phyloP scores from a whole-genome alignment of 2,797 vertebrate species.

The Enteromius mattozi region DNA sequence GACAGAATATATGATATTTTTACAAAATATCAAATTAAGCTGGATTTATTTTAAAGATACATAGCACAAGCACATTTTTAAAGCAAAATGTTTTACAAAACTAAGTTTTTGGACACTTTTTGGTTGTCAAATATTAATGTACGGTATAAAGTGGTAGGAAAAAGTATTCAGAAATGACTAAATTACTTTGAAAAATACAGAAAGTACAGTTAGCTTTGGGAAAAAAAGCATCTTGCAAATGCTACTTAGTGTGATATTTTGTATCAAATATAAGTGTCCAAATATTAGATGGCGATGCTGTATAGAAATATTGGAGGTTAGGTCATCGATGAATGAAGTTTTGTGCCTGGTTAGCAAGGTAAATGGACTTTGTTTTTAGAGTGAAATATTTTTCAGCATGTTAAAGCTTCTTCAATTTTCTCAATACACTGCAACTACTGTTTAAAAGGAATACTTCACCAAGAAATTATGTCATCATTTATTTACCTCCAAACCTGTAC shows the following conservation, averaged over 20 bases:
- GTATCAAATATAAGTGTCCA: slow-evolving; percentile 32
- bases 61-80: slow-evolving; percentile 25
- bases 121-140: slow-evolving; percentile 18
- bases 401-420: not conserved
- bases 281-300: not conserved
- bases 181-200: not conserved
- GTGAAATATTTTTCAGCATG: not conserved
- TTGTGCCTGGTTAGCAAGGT: not conserved
- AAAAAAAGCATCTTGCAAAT: not conserved
- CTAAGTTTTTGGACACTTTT: slow-evolving; percentile 14
- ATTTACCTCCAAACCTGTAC: not conserved
- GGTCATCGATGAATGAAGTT: slow-evolving; percentile 3
- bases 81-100: slow-evolving; percentile 9
- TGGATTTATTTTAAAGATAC: not conserved
- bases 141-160: not conserved
- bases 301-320: not conserved
- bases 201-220: not conserved
- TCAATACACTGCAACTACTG: not conserved
- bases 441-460: not conserved
- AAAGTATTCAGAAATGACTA: not conserved
- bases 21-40: slow-evolving; percentile 11
- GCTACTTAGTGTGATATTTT: slow-evolving; percentile 24
- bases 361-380: not conserved
- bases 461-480: slow-evolving; percentile 3
- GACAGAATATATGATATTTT: not conserved